Evolutionary conservation across 2,888 invertebrate species (phyloP), one percentile per base, ranked within the genome.

Genomic region (Nemoura dubitans): DNA sequence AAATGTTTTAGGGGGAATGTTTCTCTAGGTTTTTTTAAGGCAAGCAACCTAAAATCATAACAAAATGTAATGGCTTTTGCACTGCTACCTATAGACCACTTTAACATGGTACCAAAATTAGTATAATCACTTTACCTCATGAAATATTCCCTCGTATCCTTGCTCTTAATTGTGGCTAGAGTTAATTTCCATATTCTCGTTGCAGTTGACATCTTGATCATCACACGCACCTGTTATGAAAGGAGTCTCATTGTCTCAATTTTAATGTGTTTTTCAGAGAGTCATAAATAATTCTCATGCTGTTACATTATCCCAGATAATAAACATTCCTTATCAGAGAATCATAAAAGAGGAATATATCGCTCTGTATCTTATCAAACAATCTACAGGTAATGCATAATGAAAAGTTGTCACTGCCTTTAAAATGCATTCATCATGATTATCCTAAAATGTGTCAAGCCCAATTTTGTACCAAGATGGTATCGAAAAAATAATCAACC

Each of bases 141-240:
- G 0, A 90, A 88, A 88, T 90, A 90, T n/a, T 90, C 89, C 87
- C 86, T 89, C 0, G 87, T 90, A 85, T 90, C 89, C 87, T 90
- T 90, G 84, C 87, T 89, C 26, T 89, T 59, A 0, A 90, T 83
- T 2, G 88, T 43, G 81, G 89, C 88, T 7, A 87, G 88, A 14
- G 89, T 36, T 77, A 87, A 86, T 2, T 86, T 87, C 7, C 88
- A 87, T 89, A 89, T 89, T 29, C 78, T 83, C 26, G 85, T 21
- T 21, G 59, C 59, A 7, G 16, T 59, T 59, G 59, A 59, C 59
- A 59, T 21, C 16, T 59, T 59, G 59, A 7, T 21, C 59, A 21
- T 59, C 59, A 1, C 59, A 21, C 10, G 14, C 1, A 59, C 21
- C 21, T 21, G 1, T 21, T 59, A 59, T 21, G 10, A 59, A 59